These are phyloP conservation scores for Aselliscus stoliczkanus DNA, from an alignment of 2,797 vertebrate species.

Conservation along the genomic window DNA sequence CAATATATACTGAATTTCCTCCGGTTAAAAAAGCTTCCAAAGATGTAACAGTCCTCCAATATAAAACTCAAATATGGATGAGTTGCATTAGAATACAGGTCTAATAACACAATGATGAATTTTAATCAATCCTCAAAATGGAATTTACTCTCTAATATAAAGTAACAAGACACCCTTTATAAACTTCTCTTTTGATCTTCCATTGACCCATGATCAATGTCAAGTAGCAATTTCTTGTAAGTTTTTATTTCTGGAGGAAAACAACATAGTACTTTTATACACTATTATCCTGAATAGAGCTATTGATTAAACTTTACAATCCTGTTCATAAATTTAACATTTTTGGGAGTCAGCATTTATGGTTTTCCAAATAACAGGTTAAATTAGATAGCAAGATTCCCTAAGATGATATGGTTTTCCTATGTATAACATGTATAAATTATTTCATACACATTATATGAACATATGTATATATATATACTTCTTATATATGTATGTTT, in stretches of 20 bases:
- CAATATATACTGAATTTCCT: neutral
- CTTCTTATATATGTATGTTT: neutral
- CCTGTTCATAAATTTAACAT: neutral
- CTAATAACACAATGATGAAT: slow-evolving; percentile 21
- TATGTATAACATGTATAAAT: neutral
- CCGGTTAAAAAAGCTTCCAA: neutral
- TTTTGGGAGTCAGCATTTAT: neutral
- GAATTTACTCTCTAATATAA: slow-evolving; percentile 30
- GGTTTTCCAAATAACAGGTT: neutral
- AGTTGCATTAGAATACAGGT: neutral
- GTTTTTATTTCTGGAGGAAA: slow-evolving; percentile 26
- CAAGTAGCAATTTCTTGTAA: neutral
- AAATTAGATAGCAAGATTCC: neutral
- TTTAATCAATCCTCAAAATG: slow-evolving; percentile 22
- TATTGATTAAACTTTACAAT: neutral
- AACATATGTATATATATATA: neutral
- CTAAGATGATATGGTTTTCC: neutral
- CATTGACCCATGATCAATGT: neutral
- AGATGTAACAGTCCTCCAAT: neutral
- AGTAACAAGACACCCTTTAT: neutral
- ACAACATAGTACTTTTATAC: neutral
- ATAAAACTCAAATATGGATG: slow-evolving; percentile 7
- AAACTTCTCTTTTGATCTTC: slow-evolving; percentile 31
- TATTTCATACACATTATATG: neutral
- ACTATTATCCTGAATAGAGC: neutral